Evolutionary conservation across 2,797 vertebrate species (phyloP).

Genomic region (Urophycis tenuis): DNA sequence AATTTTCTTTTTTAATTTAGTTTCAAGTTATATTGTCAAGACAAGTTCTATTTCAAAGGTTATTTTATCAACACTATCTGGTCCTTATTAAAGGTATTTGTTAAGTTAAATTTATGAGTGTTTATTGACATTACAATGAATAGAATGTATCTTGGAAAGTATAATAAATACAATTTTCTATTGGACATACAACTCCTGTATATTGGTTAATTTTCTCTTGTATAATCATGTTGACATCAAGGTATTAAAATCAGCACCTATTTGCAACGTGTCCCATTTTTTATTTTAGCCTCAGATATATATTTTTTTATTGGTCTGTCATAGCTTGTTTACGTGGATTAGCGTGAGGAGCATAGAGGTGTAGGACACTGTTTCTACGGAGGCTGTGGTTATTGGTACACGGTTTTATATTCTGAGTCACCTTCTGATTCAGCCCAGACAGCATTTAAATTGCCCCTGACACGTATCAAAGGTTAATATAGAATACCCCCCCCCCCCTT

Average conservation of each 20-base stretch:
- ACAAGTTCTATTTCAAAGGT: constrained; percentile 53
- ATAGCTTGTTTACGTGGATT: background rate
- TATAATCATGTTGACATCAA: constrained; percentile 72
- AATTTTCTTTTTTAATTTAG: constrained; percentile 57
- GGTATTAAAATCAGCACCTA: constrained; percentile 65
- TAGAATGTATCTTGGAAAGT: constrained; percentile 80
- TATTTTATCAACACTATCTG: constrained; percentile 60
- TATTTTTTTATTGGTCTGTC: background rate
- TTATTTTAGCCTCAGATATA: constrained; percentile 28
- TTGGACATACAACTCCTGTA: constrained; percentile 73
- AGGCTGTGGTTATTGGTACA: background rate
- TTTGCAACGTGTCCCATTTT: constrained; percentile 53
- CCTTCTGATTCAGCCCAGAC: background rate
- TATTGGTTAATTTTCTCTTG: constrained; percentile 73
- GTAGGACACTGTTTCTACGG: background rate
- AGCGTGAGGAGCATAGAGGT: background rate
- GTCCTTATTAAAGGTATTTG: constrained; percentile 69
- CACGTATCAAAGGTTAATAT: constrained; percentile 2
- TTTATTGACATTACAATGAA: constrained; percentile 71
- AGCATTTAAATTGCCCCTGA: background rate
- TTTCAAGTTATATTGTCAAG: constrained; percentile 67
- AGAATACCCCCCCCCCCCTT: constrained; percentile 9
- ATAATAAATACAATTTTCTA: constrained; percentile 78
- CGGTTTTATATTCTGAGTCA: background rate
- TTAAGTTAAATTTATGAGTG: constrained; percentile 76